A percentile compares a stretch with the other conserved stretches of the same genome.
Evolutionary conservation across 1,140 invertebrate species (phyloP).

Genomic region (Lucilia cuprina): DNA sequence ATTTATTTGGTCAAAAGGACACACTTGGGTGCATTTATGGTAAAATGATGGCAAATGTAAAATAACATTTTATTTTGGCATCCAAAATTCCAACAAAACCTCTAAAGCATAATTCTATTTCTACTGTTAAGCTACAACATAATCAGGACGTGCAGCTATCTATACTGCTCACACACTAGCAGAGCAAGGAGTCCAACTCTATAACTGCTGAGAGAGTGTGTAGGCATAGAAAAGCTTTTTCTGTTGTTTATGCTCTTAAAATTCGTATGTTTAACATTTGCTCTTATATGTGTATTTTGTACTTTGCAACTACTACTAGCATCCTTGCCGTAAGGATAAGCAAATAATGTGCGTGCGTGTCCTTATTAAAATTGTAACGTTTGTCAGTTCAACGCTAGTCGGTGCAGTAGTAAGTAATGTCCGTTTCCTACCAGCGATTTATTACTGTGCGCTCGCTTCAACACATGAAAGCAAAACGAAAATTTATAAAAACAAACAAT

Average conservation of each 20-base stretch:
- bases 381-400: slow-evolving; percentile 37
- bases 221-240: not conserved
- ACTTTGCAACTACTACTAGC: not conserved
- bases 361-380: slow-evolving; percentile 35
- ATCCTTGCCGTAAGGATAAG: slow-evolving; percentile 4
- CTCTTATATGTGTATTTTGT: not conserved
- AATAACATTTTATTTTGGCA: slow-evolving; percentile 13
- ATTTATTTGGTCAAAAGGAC: slow-evolving; percentile 12
- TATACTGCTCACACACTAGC: not conserved
- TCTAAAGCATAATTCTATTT: not conserved
- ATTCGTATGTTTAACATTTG: slow-evolving; percentile 13
- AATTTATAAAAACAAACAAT: not conserved
- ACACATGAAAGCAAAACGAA: not conserved
- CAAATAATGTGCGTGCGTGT: slow-evolving; percentile 20
- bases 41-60: slow-evolving; percentile 9
- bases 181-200: not conserved
- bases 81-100: slow-evolving; percentile 41
- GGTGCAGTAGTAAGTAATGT: slow-evolving; percentile 44
- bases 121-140: not conserved
- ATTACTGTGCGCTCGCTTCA: not conserved
- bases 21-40: slow-evolving; percentile 33
- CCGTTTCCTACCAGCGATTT: slow-evolving; percentile 31
- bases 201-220: not conserved
- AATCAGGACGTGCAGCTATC: not conserved
- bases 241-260: not conserved